Evolutionary conservation across 2,113 vertebrate species (phyloP).

Genomic region (Platanista minor): DNA sequence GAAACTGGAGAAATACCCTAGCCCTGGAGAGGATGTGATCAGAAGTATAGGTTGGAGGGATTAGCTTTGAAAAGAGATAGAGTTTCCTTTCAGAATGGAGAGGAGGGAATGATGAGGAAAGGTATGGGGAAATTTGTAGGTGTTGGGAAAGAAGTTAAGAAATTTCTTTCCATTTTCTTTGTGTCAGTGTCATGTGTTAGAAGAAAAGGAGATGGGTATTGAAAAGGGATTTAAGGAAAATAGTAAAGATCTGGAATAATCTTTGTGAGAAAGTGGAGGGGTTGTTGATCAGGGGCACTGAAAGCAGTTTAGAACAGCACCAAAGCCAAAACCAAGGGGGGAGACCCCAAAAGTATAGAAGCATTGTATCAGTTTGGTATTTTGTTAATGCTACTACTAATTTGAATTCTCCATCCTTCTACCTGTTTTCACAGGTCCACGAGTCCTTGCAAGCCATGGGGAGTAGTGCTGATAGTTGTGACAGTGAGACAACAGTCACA

Average conservation of each 20-base stretch:
- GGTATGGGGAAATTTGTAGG: not conserved
- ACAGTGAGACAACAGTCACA: conserved; percentile 95
- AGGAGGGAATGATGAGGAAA: not conserved
- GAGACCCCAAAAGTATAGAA: not conserved
- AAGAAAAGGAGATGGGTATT: not conserved
- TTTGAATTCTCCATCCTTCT: accelerated
- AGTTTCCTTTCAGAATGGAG: not conserved
- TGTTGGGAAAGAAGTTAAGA: not conserved
- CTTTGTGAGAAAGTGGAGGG: not conserved
- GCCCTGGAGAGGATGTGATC: not conserved
- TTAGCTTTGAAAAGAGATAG: not conserved
- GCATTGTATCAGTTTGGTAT: not conserved
- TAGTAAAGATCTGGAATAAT: not conserved
- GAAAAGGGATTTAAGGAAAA: not conserved
- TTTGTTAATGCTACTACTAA: not conserved
- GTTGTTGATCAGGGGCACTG: not conserved
- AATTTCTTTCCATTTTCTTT: not conserved
- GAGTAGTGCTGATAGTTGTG: conserved; percentile 95
- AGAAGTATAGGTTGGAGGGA: not conserved
- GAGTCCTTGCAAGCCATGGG: conserved; percentile 88
- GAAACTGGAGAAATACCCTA: not conserved
- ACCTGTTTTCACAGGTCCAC: conserved; percentile 83
- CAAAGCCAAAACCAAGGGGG: not conserved
- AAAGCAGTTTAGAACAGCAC: not conserved
- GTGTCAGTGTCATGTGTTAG: not conserved